Conservation (phyloP, 2,888 invertebrate genomes). For the Liodrosophila aerea region DNA sequence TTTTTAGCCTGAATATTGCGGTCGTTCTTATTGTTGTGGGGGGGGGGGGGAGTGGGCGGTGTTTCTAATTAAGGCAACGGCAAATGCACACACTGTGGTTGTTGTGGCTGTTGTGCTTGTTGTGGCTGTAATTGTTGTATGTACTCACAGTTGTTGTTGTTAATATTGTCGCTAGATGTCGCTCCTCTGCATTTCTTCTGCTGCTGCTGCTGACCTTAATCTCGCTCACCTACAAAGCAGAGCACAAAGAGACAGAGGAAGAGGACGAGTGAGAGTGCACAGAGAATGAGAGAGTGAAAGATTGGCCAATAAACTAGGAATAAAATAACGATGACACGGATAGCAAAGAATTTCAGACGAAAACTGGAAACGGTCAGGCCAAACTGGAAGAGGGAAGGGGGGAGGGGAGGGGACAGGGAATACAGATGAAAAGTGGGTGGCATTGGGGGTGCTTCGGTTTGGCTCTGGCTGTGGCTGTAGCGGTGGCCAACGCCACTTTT, state of each 20-base stretch:
- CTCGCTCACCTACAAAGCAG: constrained; percentile 16
- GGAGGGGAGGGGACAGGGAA: too few species aligned
- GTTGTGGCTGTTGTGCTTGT: constrained; percentile 8
- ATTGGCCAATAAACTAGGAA: constrained; percentile 35
- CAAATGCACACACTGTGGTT: background rate
- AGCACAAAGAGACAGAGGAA: constrained; percentile 2
- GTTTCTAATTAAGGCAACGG: background rate
- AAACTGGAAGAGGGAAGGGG: background rate
- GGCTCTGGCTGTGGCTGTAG: background rate
- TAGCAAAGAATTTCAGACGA: constrained; percentile 4
- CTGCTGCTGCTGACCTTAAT: constrained; percentile 48
- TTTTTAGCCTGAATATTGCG: too few species aligned
- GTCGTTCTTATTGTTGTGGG: too few species aligned
- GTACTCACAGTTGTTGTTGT: constrained; percentile 1
- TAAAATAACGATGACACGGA: constrained; percentile 37
- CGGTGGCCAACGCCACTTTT: constrained; percentile 25
- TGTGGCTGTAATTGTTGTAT: constrained; percentile 8
- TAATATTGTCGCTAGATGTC: background rate
- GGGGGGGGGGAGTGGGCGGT: too few species aligned
- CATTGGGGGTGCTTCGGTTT: background rate
- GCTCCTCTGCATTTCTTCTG: constrained; percentile 7
- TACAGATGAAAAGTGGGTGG: background rate
- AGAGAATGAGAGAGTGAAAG: background rate
- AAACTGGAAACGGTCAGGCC: constrained; percentile 5
- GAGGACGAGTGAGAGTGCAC: background rate